Percentiles rank a stretch among this genome's conserved stretches.
phyloP scores from a whole-genome alignment of 1,140 invertebrate species.

The Epicauta chinensis region DNA sequence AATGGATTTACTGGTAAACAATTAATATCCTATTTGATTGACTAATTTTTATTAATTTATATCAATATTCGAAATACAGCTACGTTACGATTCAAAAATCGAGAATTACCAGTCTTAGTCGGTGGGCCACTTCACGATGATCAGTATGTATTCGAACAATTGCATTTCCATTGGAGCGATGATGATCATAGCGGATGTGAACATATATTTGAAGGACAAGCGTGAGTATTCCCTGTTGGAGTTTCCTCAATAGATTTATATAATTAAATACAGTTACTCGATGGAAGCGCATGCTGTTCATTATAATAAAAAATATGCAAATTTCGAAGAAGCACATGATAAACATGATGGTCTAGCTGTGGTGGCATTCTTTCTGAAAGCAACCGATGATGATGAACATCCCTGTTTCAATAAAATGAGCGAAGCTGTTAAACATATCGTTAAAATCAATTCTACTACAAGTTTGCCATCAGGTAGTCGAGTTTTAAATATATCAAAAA shows the following conservation, averaged over 20 bases:
- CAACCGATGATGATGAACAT: constrained; percentile 42
- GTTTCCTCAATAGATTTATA: too few species aligned
- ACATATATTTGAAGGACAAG: constrained; percentile 65
- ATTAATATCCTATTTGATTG: too few species aligned
- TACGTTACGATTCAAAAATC: constrained; percentile 33
- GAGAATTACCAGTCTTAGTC: constrained; percentile 43
- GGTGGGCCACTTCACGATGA: constrained; percentile 60
- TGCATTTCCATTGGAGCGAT: constrained; percentile 81
- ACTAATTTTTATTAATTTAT: not conserved
- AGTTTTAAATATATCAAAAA: not conserved
- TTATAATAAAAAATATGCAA: constrained; percentile 67
- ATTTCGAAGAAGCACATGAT: constrained; percentile 58
- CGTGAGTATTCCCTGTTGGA: constrained; percentile 42
- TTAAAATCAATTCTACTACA: constrained; percentile 31
- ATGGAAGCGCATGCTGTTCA: constrained; percentile 76
- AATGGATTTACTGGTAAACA: constrained; percentile 40
- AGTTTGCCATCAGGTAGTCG: constrained; percentile 38
- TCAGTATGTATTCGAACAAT: constrained; percentile 62
- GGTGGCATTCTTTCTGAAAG: constrained; percentile 61
- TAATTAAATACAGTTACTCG: constrained; percentile 56
- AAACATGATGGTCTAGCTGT: constrained; percentile 72
- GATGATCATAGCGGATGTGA: constrained; percentile 70
- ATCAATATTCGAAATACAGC: constrained; percentile 31
- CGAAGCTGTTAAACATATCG: constrained; percentile 38
- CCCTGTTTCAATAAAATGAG: constrained; percentile 39